A percentile compares a stretch with the other conserved stretches of the same genome.
These are phyloP conservation scores for Clistopyga incitator DNA, from an alignment of 2,888 invertebrate genomes.

Conservation along the genomic window DNA sequence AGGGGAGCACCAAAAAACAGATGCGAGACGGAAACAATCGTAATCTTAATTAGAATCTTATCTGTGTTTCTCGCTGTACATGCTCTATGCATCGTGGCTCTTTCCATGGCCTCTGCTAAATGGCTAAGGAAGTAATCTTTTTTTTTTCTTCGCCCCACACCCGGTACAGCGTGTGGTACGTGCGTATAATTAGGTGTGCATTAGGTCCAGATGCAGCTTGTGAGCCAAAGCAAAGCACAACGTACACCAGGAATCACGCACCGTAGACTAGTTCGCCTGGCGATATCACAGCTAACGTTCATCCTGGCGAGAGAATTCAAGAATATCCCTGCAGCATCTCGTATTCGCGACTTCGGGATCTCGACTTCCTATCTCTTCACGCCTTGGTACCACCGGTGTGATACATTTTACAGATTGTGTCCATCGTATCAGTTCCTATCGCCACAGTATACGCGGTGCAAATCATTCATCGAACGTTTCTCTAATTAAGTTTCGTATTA, in stretches of 20 bases:
- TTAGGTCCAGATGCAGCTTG: constrained; percentile 52
- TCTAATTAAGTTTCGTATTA: constrained; percentile 11
- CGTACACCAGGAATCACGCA: constrained; percentile 20
- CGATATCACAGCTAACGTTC: constrained; percentile 34
- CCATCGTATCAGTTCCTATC: constrained; percentile 68
- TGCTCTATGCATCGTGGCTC: constrained; percentile 46
- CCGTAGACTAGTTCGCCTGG: constrained; percentile 18
- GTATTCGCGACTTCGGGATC: background rate
- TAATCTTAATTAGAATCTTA: constrained; percentile 71
- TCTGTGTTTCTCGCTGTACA: constrained; percentile 53
- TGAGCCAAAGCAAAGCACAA: constrained; percentile 38
- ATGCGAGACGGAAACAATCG: constrained; percentile 63
- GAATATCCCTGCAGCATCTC: constrained; percentile 49
- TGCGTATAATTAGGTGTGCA: constrained; percentile 67
- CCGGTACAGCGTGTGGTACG: constrained; percentile 35
- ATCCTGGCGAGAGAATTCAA: constrained; percentile 28
- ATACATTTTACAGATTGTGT: constrained; percentile 72
- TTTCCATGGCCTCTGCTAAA: constrained; percentile 32
- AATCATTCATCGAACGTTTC: constrained; percentile 31
- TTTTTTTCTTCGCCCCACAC: constrained; percentile 20
- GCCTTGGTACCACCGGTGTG: constrained; percentile 43
- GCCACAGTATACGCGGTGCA: background rate
- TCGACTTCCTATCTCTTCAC: constrained; percentile 53
- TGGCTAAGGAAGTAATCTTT: constrained; percentile 44
- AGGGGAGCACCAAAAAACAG: constrained; percentile 55